Conservation (phyloP, 2,797 vertebrate species). For the Hephaestus fuliginosus region DNA sequence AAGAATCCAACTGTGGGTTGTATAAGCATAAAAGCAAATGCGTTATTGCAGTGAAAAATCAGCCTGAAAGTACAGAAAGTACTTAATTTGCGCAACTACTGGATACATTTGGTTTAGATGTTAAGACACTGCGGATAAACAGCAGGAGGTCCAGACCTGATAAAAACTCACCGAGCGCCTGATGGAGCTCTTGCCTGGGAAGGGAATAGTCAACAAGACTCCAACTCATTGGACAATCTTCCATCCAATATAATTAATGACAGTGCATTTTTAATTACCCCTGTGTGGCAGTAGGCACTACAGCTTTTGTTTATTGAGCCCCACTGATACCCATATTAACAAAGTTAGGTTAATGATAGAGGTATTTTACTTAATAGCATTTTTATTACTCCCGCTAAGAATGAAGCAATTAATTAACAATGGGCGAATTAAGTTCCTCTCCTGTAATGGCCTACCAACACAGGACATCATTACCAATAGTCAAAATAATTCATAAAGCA, state of each 20-base stretch:
- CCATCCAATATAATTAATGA: conserved; percentile 83
- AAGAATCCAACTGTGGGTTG: conserved; percentile 24
- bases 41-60: conserved; percentile 1
- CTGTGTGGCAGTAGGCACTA: conserved; percentile 75
- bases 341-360: conserved; percentile 90
- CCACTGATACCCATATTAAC: conserved; percentile 89
- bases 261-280: conserved; percentile 86
- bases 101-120: conserved; percentile 24
- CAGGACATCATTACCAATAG: conserved; percentile 86
- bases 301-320: conserved; percentile 88
- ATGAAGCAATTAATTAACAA: conserved; percentile 88
- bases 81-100: conserved; percentile 23
- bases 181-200: conserved; percentile 52
- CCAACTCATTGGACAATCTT: conserved; percentile 76
- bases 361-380: conserved; percentile 90
- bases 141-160: conserved; percentile 46
- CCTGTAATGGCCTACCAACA: conserved; percentile 85
- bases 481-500: conserved; percentile 85
- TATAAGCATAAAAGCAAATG: conserved; percentile 32
- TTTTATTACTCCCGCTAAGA: conserved; percentile 90
- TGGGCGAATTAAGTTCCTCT: conserved; percentile 84
- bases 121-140: conserved; percentile 29
- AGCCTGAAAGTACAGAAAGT: conserved; percentile 24
- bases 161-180: conserved; percentile 49
- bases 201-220: conserved; percentile 68